These are phyloP conservation scores for Leptodirus hochenwartii DNA, from an alignment of 2,888 invertebrate species.

Conservation along the genomic window DNA sequence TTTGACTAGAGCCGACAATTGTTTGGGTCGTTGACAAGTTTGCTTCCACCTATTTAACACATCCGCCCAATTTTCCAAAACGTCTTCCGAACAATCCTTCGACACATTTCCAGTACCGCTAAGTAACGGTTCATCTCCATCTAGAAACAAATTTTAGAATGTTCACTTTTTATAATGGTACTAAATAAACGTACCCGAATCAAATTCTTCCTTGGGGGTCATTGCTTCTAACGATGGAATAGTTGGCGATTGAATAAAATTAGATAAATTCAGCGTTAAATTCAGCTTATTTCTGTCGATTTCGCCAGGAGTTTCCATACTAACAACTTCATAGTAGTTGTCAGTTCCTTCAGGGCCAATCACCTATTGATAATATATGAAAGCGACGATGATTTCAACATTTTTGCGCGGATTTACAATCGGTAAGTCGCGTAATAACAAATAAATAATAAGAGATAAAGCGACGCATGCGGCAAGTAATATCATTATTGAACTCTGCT, in stretches of 20 bases:
- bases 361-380: slow-evolving; percentile 20
- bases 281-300: slow-evolving; percentile 54
- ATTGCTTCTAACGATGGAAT: slow-evolving; percentile 55
- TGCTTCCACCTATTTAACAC: slow-evolving; percentile 53
- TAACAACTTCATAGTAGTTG: slow-evolving; percentile 53
- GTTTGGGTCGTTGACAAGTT: slow-evolving; percentile 60
- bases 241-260: slow-evolving; percentile 53
- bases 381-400: neutral
- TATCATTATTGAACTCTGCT: no score
- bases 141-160: slow-evolving; percentile 23
- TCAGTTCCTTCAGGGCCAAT: slow-evolving; percentile 42
- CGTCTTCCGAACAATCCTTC: slow-evolving; percentile 87
- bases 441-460: no score
- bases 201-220: slow-evolving; percentile 53
- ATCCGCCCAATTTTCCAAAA: slow-evolving; percentile 85
- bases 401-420: no score
- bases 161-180: neutral
- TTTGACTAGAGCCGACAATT: slow-evolving; percentile 59
- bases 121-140: slow-evolving; percentile 87
- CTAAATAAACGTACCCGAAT: slow-evolving; percentile 34
- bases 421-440: no score
- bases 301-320: slow-evolving; percentile 63
- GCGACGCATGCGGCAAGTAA: no score
- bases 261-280: slow-evolving; percentile 52
- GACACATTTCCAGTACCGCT: slow-evolving; percentile 96